Evolutionary conservation across 2,888 invertebrate genomes (phyloP), one percentile per base, ranked within the genome.

Genomic region (Gasteruption jaculator): DNA sequence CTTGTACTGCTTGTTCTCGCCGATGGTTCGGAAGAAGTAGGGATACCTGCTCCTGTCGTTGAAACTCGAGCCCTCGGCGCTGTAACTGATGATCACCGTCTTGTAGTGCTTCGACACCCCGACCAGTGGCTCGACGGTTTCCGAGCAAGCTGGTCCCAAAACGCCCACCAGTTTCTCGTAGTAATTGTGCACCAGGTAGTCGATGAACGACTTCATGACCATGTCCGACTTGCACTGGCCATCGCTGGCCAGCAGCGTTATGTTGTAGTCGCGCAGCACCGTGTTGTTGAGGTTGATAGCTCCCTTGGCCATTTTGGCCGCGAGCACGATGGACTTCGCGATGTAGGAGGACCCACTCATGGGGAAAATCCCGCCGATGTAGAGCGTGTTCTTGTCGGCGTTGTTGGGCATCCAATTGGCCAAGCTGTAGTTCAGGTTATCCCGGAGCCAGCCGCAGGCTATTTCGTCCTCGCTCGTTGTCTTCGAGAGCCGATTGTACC

Each of bases 1-100:
- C 73, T 78, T 79, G 62, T 82, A 84, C 58, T 85, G 82, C 37
- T 78, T 79, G 60, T 86, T 85, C 58, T 86, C 85, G 2, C 86
- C 87, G 43, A 87, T 85, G 0, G 88, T 89, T 7, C 88, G 71
- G 64, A 86, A 87, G 69, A 89, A 87, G 60, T 83, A 85, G 0
- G 87, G 86, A 68, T 86, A 88, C 46, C 79, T 81, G 3, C 71
- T 69, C 14, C 84, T 74, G 63, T 86, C 81, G 1, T 79, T 78
- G 57, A 86, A 83, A 29, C 79, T 80, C 2, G 83, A 79, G 0
- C 86, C 86, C 63, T 88, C 87, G 0, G 87, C 88, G 45, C 85
- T 83, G 63, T 88, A 89, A 35, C 86, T 86, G 44, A 89, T 81
- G 1, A 86, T 80, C 43, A 85, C 75, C 36, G 83, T 83, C 50